These are phyloP conservation scores for Nettapus auritus DNA, from an alignment of 2,113 vertebrate genomes.

Conservation along the genomic window DNA sequence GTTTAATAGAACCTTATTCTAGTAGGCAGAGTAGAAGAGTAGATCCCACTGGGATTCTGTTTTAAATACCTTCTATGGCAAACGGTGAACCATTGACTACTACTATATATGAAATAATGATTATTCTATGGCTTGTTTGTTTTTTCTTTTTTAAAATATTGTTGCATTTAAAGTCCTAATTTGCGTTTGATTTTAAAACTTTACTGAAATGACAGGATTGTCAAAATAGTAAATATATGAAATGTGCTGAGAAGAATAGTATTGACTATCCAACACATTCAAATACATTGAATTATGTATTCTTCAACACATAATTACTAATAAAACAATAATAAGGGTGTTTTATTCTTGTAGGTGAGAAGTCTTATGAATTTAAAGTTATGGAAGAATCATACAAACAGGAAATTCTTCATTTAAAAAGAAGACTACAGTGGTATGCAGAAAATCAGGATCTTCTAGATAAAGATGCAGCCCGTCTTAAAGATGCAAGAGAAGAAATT, in stretches of 20 bases:
- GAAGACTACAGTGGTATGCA: slow-evolving; percentile 89
- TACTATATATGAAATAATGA: background rate
- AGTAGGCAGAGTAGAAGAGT: background rate
- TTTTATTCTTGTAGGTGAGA: slow-evolving; percentile 79
- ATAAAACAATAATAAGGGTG: background rate
- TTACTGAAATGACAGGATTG: background rate
- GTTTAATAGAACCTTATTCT: background rate
- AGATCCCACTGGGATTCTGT: background rate
- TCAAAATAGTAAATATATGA: background rate
- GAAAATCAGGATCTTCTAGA: slow-evolving; percentile 94
- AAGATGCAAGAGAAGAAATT: slow-evolving; percentile 85
- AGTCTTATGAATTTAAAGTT: slow-evolving; percentile 81
- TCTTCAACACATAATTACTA: background rate
- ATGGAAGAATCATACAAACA: slow-evolving; percentile 86
- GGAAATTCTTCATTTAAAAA: slow-evolving; percentile 84
- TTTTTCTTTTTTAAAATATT: background rate
- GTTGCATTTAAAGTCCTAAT: background rate
- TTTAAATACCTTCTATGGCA: background rate
- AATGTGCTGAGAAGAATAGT: background rate
- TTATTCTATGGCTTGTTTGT: background rate
- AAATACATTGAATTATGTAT: background rate
- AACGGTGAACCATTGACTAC: background rate
- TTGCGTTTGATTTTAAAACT: background rate
- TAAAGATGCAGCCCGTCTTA: slow-evolving; percentile 85
- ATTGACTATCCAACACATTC: background rate